phyloP scores from a whole-genome alignment of 1,140 invertebrate species.

The Platyura marginata region DNA sequence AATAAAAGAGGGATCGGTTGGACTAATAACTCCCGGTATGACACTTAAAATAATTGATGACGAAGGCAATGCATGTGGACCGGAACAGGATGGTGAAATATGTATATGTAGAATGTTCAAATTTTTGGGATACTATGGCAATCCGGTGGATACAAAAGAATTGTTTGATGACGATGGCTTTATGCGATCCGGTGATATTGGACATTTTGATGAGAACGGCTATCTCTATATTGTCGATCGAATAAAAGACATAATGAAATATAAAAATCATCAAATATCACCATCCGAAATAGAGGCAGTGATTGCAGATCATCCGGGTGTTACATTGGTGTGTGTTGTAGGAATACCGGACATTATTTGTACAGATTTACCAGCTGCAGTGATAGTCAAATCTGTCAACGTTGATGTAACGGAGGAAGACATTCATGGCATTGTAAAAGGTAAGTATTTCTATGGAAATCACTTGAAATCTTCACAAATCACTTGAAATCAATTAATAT shows the following conservation, averaged over 20 bases:
- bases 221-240: slow-evolving; percentile 36
- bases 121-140: background rate
- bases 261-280: slow-evolving; percentile 22
- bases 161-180: slow-evolving; percentile 37
- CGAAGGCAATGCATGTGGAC: background rate
- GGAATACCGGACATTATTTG: background rate
- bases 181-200: slow-evolving; percentile 49
- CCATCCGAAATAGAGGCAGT: slow-evolving; percentile 18
- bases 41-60: background rate
- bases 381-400: background rate
- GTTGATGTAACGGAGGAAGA: background rate
- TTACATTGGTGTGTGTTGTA: background rate
- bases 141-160: slow-evolving; percentile 24
- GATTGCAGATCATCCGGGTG: background rate
- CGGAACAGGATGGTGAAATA: background rate
- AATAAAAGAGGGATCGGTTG: background rate
- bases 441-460: background rate
- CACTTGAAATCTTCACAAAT: background rate
- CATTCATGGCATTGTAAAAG: background rate
- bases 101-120: background rate
- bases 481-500: background rate
- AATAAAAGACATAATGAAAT: slow-evolving; percentile 36
- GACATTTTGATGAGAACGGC: slow-evolving; percentile 33
- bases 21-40: background rate
- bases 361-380: background rate